Base-by-base conservation (phyloP, 2,888 invertebrate species). In the Drosophila niveifrons region DNA sequence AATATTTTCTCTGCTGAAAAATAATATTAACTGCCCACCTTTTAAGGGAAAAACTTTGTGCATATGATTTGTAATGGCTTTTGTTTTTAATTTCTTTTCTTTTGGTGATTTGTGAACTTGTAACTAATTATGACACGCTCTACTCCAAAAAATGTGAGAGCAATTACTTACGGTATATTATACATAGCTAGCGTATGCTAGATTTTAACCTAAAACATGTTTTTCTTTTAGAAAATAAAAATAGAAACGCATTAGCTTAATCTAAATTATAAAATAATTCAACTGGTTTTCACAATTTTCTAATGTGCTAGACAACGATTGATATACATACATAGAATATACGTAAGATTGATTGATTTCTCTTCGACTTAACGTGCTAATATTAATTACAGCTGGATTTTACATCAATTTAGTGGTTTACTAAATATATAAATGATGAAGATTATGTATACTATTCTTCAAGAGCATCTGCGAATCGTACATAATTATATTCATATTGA, bases 191-290 rank as follows among this genome's bases (percentile, higher is more conserved):
- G 55, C 58, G 15, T 62, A 57, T 65, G 63, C 53, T 55, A 61
- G 41, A 57, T 7, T 46, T 66, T 64, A 55, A 56, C 29, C 62
- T 61, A 61, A 47, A 51, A 51, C 41, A 66, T 59, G 56, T 59
- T 81, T 78, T 78, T 66, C 78, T 87, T 74, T 64, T 10, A 72
- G 75, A 89, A 88, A 74, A 72, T 76, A 56, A 61, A 67, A 72
- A 34, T 8, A 29, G 9, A 58, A 72, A 72, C 41, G 55, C 8
- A 13, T 39, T 44, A 50, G 15, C 31, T 57, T 55, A 56, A 8
- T 56, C 13, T 36, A 34, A 78, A 68, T 28, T 58, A 56, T 18
- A 58, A 52, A 55, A 56, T 65, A 69, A 68, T 55, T 74, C 55
- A 74, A 65, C 75, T 69, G 75, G 58, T 52, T 31, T 64, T 63